These are phyloP conservation scores for Drosophila burlai DNA, from an alignment of 1,140 invertebrate species.

Conservation along the genomic window DNA sequence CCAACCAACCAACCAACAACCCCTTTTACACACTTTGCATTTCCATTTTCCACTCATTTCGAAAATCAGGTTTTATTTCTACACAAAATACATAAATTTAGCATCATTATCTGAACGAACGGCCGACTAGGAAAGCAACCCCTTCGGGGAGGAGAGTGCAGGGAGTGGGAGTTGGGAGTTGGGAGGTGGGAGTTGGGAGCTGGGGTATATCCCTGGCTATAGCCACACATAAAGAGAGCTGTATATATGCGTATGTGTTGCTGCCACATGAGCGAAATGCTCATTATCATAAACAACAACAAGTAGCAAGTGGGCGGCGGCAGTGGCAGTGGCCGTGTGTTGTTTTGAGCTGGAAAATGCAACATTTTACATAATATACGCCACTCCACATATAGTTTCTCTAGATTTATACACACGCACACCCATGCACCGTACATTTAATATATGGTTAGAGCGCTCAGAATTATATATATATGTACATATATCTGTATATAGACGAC, in stretches of 20 bases:
- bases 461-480: conserved; percentile 54
- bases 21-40: conserved; percentile 20
- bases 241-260: conserved; percentile 23
- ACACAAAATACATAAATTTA: conserved; percentile 85
- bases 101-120: conserved; percentile 74
- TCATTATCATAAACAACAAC: conserved; percentile 83
- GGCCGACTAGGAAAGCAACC: conserved; percentile 18
- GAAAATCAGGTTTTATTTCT: conserved; percentile 84
- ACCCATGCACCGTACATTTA: conserved; percentile 24
- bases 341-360: conserved; percentile 61
- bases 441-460: conserved; percentile 68
- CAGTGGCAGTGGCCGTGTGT: conserved; percentile 4
- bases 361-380: conserved; percentile 82
- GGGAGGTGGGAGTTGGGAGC: background rate
- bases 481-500: conserved; percentile 25
- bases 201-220: background rate
- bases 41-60: conserved; percentile 66
- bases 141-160: conserved; percentile 11
- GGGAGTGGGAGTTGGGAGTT: no score
- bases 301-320: conserved; percentile 40
- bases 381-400: conserved; percentile 43
- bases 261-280: conserved; percentile 75
- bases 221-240: conserved; percentile 3
- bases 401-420: conserved; percentile 62
- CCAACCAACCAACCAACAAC: conserved; percentile 7